These are phyloP conservation scores for Drosophila melanica DNA, from an alignment of 1,140 invertebrate genomes.

Conservation along the genomic window DNA sequence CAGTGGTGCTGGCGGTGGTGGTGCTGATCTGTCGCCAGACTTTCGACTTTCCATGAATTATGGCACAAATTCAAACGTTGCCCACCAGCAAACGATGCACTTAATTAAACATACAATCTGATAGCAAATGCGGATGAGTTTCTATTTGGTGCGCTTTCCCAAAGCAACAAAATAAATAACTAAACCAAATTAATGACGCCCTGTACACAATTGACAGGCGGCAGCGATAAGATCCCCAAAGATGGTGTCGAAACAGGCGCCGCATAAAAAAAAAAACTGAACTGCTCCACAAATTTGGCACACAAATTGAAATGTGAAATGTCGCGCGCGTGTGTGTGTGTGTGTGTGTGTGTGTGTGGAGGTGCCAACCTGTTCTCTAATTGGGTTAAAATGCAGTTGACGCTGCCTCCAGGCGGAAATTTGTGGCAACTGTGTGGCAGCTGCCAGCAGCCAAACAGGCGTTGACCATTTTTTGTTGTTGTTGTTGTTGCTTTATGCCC, in stretches of 20 bases:
- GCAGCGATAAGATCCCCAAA: constrained; percentile 37
- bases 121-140: constrained; percentile 45
- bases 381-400: constrained; percentile 77
- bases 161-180: constrained; percentile 17
- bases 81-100: constrained; percentile 57
- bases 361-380: constrained; percentile 79
- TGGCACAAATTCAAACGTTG: constrained; percentile 46
- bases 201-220: constrained; percentile 48
- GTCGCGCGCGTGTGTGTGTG: constrained; percentile 24
- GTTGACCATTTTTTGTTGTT: constrained; percentile 73
- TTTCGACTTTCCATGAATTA: constrained; percentile 71
- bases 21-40: constrained; percentile 7
- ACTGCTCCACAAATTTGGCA: constrained; percentile 67
- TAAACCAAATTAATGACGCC: constrained; percentile 48
- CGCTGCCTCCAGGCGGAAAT: constrained; percentile 64
- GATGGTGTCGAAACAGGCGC: constrained; percentile 45
- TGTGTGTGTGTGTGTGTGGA: constrained; percentile 37
- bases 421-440: constrained; percentile 50
- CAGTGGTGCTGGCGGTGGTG: constrained; percentile 5
- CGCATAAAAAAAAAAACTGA: constrained; percentile 43
- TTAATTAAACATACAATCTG: constrained; percentile 54
- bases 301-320: constrained; percentile 66
- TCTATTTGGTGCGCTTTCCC: constrained; percentile 56
- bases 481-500: no score
- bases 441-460: constrained; percentile 50